phyloP scores from a whole-genome alignment of 2,797 vertebrate species.

The Hippoglossus hippoglossus region DNA sequence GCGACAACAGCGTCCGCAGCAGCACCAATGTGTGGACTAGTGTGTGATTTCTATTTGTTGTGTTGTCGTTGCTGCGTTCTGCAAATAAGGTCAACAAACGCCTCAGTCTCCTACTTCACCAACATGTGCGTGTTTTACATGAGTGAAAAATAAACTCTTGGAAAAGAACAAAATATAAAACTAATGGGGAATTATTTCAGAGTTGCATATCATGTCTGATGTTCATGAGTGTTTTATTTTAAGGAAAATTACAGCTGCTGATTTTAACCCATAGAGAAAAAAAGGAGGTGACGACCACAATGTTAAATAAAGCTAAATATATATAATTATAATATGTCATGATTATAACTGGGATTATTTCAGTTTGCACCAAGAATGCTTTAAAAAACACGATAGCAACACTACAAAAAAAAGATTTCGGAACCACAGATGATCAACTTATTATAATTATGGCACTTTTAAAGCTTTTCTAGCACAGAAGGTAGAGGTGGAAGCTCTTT shows the following conservation, averaged over 20 bases:
- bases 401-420: not conserved
- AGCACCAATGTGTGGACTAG: not conserved
- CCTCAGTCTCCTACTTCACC: not conserved
- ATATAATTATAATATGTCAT: not conserved
- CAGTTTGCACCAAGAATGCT: not conserved
- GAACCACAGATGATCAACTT: not conserved
- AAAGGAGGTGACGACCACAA: not conserved
- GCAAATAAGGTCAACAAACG: not conserved
- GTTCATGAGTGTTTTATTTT: slow-evolving; percentile 10
- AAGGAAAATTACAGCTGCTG: slow-evolving; percentile 14
- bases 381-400: not conserved
- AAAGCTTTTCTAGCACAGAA: not conserved
- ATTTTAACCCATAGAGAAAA: slow-evolving; percentile 3
- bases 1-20: not conserved
- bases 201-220: not conserved
- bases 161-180: not conserved
- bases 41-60: too few species aligned
- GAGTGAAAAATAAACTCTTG: not conserved
- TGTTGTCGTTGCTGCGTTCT: too few species aligned
- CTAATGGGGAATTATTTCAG: not conserved
- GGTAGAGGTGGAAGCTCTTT: not conserved
- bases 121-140: not conserved
- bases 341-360: not conserved
- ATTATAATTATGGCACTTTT: not conserved
- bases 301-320: not conserved